A percentile compares a stretch with the other conserved stretches of the same genome.
Conservation (phyloP, 1,140 invertebrate genomes). For the Eciton burchellii region DNA sequence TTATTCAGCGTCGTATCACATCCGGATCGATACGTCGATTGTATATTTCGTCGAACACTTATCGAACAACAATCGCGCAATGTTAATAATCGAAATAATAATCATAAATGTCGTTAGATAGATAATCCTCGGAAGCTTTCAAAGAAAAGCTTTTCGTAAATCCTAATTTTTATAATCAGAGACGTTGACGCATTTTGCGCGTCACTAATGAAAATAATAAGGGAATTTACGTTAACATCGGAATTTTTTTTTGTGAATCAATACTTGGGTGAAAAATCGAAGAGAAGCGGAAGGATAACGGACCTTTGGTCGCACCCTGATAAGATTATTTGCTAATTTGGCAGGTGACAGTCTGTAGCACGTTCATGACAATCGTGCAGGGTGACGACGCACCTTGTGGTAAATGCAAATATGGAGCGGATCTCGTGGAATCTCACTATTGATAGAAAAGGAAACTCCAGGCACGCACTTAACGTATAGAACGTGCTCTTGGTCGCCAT, state of each 20-base stretch:
- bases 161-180: background rate
- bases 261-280: slow-evolving; percentile 21
- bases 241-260: slow-evolving; percentile 9
- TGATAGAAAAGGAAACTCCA: slow-evolving; percentile 67
- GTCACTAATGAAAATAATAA: background rate
- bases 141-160: background rate
- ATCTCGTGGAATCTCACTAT: slow-evolving; percentile 66
- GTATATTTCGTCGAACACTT: background rate
- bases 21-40: background rate
- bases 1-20: background rate
- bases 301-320: slow-evolving; percentile 47
- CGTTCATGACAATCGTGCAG: slow-evolving; percentile 64
- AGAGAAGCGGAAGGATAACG: background rate
- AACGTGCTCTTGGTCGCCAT: slow-evolving; percentile 54
- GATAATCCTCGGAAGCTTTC: too few species aligned
- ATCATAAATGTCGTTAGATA: too few species aligned
- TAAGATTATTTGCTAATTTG: slow-evolving; percentile 77
- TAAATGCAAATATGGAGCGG: slow-evolving; percentile 74
- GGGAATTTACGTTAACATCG: background rate
- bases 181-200: background rate
- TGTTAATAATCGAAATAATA: too few species aligned
- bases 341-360: slow-evolving; percentile 74
- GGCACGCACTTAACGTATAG: slow-evolving; percentile 62
- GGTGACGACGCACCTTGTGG: slow-evolving; percentile 77
- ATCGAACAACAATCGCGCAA: background rate